Evolutionary conservation across 1,140 invertebrate genomes (phyloP).

Genomic region (Berghia stephanieae): DNA sequence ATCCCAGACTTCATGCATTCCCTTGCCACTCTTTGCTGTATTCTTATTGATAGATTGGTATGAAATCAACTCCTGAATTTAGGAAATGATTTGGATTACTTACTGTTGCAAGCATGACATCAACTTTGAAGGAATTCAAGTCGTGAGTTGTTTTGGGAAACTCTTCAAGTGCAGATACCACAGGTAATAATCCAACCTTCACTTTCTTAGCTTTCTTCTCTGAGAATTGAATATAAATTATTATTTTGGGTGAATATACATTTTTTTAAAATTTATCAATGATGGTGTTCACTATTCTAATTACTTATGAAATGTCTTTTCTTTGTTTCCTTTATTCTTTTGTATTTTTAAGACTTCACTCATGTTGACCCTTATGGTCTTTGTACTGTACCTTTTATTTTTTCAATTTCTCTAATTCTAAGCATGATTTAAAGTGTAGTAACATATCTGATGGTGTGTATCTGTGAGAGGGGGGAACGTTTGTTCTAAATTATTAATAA

Average conservation of each 20-base stretch:
- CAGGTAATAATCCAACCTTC: constrained; percentile 5
- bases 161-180: constrained; percentile 13
- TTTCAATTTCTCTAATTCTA: neutral
- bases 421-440: neutral
- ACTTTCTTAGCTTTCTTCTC: constrained; percentile 26
- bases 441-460: neutral
- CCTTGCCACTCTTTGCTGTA: too few species aligned
- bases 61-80: too few species aligned
- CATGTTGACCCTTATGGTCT: neutral
- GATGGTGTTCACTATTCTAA: too few species aligned
- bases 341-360: too few species aligned
- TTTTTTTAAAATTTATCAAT: neutral
- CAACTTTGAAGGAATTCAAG: constrained; percentile 23
- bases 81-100: too few species aligned
- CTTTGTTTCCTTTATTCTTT: too few species aligned
- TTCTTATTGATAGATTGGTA: too few species aligned
- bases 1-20: too few species aligned
- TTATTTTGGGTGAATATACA: neutral
- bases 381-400: neutral
- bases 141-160: constrained; percentile 27
- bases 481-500: neutral
- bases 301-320: too few species aligned
- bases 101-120: constrained; percentile 23
- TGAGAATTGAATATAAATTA: neutral
- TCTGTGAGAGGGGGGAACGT: neutral